phyloP scores from a whole-genome alignment of 2,888 invertebrate species.

The Epistrophe eligans region DNA sequence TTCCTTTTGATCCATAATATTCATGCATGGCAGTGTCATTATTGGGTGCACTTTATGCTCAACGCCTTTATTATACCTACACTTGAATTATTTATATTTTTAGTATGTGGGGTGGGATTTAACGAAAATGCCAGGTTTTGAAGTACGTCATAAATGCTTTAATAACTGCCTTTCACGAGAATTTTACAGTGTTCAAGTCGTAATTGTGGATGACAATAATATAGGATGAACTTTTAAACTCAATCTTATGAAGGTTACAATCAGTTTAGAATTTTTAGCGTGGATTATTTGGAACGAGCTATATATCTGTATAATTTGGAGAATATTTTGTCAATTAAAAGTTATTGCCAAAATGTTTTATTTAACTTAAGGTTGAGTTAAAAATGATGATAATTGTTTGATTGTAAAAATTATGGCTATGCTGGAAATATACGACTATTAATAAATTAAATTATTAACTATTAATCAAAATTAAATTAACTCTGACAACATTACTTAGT shows the following conservation, averaged over 20 bases:
- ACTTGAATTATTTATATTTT: not conserved
- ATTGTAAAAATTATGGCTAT: no score
- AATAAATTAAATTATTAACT: no score
- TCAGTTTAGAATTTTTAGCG: not conserved
- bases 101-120: not conserved
- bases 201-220: not conserved
- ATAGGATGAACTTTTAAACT: not conserved
- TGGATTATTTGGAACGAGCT: not conserved
- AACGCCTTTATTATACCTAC: not conserved
- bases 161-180: not conserved
- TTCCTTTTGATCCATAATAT: slow-evolving; percentile 40
- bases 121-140: not conserved
- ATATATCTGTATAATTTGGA: not conserved
- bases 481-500: no score
- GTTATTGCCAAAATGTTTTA: not conserved
- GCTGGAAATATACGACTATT: no score
- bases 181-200: not conserved
- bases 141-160: not conserved
- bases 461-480: no score
- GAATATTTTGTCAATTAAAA: not conserved
- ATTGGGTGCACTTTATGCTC: slow-evolving; percentile 22
- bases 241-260: not conserved
- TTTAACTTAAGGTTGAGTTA: not conserved
- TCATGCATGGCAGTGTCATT: not conserved
- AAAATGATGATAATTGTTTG: not conserved